These are phyloP conservation scores for Anser brachyrhynchus DNA, from an alignment of 2,113 vertebrate species.

Conservation along the genomic window DNA sequence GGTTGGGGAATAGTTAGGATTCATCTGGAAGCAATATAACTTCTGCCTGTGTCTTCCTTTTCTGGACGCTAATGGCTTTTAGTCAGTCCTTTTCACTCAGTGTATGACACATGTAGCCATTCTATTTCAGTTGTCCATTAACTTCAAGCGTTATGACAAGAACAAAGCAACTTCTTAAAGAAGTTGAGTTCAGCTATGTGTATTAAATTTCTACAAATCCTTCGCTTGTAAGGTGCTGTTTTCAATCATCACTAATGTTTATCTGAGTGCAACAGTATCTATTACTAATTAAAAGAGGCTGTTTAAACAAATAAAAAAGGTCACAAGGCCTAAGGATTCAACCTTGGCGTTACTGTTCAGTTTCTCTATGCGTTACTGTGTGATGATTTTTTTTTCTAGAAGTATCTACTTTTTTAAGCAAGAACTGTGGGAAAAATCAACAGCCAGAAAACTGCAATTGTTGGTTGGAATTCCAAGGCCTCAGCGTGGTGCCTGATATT, in stretches of 20 bases:
- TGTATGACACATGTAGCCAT: conserved; percentile 83
- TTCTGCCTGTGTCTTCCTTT: conserved; percentile 88
- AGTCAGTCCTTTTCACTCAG: conserved; percentile 87
- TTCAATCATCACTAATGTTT: conserved; percentile 73
- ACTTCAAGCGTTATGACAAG: conserved; percentile 84
- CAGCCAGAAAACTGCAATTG: neutral
- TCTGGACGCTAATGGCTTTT: conserved; percentile 91
- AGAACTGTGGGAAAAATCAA: conserved; percentile 39
- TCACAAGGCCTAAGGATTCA: conserved; percentile 67
- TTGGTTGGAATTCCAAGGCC: conserved; percentile 9
- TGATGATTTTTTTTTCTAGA: conserved; percentile 42
- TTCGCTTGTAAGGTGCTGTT: conserved; percentile 73
- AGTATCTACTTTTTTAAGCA: conserved; percentile 58
- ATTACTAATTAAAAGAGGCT: conserved; percentile 76
- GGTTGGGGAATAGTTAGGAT: conserved; percentile 79
- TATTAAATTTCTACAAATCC: conserved; percentile 78
- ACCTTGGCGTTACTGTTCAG: conserved; percentile 44
- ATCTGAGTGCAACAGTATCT: conserved; percentile 66
- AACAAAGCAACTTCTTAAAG: conserved; percentile 78
- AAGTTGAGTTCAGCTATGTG: conserved; percentile 75
- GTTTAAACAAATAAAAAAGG: conserved; percentile 73
- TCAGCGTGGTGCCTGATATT: neutral
- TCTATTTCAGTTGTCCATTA: conserved; percentile 88
- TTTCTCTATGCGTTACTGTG: conserved; percentile 48
- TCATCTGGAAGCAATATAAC: conserved; percentile 83